These are phyloP conservation scores for Halcyon smyrnensis DNA, from an alignment of 2,797 vertebrate genomes.

Conservation along the genomic window DNA sequence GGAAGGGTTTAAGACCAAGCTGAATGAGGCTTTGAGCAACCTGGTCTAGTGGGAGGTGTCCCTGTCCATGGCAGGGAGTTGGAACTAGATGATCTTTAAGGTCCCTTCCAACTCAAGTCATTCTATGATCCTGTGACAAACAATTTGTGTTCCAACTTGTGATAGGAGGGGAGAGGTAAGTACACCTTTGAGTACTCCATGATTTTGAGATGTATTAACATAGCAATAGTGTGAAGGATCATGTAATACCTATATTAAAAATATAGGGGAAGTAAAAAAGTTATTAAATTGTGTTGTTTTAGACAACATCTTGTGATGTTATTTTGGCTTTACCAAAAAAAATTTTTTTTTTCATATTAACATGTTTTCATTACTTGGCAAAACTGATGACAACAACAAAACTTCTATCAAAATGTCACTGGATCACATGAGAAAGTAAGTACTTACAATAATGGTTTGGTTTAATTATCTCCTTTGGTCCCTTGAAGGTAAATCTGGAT, in stretches of 20 bases:
- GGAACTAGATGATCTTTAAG: too few species aligned
- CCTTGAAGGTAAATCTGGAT: constrained; percentile 25
- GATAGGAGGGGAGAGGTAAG: not conserved
- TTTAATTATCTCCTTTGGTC: not conserved
- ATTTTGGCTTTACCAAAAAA: not conserved
- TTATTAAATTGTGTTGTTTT: not conserved
- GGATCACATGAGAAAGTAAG: not conserved
- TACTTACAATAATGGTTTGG: not conserved
- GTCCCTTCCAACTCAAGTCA: too few species aligned
- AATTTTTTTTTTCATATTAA: not conserved
- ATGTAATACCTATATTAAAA: not conserved
- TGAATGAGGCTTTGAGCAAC: too few species aligned
- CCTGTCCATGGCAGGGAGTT: too few species aligned
- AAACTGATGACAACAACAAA: not conserved
- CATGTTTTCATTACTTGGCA: not conserved
- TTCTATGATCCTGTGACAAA: too few species aligned
- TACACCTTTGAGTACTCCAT: not conserved
- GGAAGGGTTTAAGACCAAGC: too few species aligned
- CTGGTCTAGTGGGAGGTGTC: too few species aligned
- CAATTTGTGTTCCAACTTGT: not conserved
- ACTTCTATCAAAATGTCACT: not conserved
- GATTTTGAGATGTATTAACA: not conserved
- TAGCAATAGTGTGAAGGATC: not conserved
- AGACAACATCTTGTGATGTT: not conserved
- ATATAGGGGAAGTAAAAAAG: not conserved